Evolutionary conservation across 2,797 vertebrate genomes (phyloP).

Genomic region (Hippoglossus hippoglossus): DNA sequence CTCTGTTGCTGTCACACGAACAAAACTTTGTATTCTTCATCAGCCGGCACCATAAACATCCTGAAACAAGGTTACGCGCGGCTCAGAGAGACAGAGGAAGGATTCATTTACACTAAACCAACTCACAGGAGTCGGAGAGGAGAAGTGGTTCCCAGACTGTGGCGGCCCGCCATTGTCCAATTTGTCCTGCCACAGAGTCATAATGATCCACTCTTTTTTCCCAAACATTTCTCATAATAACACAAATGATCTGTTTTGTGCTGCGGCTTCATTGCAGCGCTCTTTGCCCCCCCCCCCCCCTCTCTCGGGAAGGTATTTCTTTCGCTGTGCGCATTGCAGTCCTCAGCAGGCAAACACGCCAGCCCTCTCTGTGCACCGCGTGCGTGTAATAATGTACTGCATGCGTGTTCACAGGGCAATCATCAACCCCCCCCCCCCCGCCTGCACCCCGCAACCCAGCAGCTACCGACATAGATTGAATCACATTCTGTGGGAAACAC

Average conservation of each 20-base stretch:
- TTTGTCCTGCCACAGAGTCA: neutral
- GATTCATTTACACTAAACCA: slow-evolving; percentile 52
- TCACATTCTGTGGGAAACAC: too few species aligned
- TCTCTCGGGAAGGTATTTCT: neutral
- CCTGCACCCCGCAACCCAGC: too few species aligned
- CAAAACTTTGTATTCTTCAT: slow-evolving; percentile 12
- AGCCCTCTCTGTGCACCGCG: too few species aligned
- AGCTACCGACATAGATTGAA: too few species aligned
- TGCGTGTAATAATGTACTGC: too few species aligned
- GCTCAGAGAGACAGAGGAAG: slow-evolving; percentile 27
- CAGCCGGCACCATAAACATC: slow-evolving; percentile 40
- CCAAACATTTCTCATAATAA: neutral
- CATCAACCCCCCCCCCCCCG: too few species aligned
- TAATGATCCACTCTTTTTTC: neutral
- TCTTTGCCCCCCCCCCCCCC: too few species aligned
- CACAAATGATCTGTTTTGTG: neutral
- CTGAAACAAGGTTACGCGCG: slow-evolving; percentile 36
- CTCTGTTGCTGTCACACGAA: slow-evolving; percentile 22
- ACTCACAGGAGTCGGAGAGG: slow-evolving; percentile 29
- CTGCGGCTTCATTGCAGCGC: neutral
- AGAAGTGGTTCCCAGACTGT: neutral
- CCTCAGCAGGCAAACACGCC: too few species aligned
- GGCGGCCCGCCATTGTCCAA: neutral
- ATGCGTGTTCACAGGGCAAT: too few species aligned
- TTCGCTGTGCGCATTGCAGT: too few species aligned